A percentile compares a stretch with the other conserved stretches of the same genome.
These are phyloP conservation scores for Ceriagrion tenellum DNA, from an alignment of 2,888 invertebrate genomes.

Conservation along the genomic window DNA sequence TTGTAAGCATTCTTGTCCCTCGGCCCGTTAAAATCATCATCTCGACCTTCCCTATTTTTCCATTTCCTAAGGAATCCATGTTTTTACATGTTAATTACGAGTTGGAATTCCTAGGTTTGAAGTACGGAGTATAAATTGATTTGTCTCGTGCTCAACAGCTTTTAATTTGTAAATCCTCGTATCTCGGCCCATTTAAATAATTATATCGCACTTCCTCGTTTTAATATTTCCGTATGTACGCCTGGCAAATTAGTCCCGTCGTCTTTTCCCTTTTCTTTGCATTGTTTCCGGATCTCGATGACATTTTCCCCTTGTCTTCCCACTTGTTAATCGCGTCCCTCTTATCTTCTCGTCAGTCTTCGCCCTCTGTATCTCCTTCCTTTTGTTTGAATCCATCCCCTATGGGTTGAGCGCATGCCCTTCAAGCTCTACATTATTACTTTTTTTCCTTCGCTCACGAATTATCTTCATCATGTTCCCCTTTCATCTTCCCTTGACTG, in stretches of 20 bases:
- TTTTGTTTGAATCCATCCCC: background rate
- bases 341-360: background rate
- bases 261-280: background rate
- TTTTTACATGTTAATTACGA: too few species aligned
- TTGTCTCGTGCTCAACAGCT: too few species aligned
- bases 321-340: background rate
- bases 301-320: background rate
- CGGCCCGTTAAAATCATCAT: too few species aligned
- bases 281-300: background rate
- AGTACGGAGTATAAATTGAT: too few species aligned
- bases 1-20: too few species aligned
- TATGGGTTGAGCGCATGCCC: background rate
- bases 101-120: too few species aligned
- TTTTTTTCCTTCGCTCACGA: background rate
- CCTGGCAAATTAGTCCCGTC: background rate
- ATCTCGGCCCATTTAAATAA: too few species aligned
- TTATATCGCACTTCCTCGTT: too few species aligned
- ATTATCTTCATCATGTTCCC: background rate
- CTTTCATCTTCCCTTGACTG: background rate
- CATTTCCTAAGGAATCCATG: too few species aligned
- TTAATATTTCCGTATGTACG: too few species aligned
- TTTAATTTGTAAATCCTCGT: too few species aligned
- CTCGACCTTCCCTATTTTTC: too few species aligned
- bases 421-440: background rate
- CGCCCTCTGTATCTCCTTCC: background rate